Evolutionary conservation across 2,797 vertebrate genomes (phyloP).

Genomic region (Agapornis canus): DNA sequence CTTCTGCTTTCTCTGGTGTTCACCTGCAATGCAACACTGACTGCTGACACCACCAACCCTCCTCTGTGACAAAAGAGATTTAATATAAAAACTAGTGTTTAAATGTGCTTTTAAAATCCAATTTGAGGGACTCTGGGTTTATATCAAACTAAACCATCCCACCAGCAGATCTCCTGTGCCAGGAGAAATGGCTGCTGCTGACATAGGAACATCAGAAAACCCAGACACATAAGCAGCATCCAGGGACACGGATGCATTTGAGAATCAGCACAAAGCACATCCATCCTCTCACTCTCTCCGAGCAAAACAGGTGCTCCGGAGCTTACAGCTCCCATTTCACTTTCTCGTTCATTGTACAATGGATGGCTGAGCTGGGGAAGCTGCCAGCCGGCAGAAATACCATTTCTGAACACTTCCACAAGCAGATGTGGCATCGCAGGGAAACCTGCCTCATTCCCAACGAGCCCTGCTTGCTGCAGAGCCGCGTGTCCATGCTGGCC

Average conservation of each 20-base stretch:
- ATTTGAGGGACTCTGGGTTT: not conserved
- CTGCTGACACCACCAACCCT: not conserved
- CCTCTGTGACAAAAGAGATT: not conserved
- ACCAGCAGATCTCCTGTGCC: not conserved
- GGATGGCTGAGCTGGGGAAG: not conserved
- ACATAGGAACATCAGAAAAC: not conserved
- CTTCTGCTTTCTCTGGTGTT: not conserved
- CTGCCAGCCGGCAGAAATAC: not conserved
- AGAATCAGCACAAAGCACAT: not conserved
- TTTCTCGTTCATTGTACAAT: rapidly evolving
- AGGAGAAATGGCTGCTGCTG: not conserved
- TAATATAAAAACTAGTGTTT: not conserved
- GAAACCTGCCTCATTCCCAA: rapidly evolving
- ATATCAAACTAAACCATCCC: not conserved
- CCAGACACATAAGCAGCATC: not conserved
- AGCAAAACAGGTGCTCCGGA: rapidly evolving
- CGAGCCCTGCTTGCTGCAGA: rapidly evolving
- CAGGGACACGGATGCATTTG: not conserved
- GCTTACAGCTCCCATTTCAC: rapidly evolving
- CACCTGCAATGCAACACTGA: not conserved
- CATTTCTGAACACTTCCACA: rapidly evolving
- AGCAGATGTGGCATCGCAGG: rapidly evolving
- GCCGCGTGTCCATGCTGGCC: rapidly evolving
- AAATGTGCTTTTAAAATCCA: not conserved
- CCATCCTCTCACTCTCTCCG: rapidly evolving